Evolutionary conservation across 2,113 vertebrate genomes (phyloP).

Genomic region (Ranitomeya variabilis): DNA sequence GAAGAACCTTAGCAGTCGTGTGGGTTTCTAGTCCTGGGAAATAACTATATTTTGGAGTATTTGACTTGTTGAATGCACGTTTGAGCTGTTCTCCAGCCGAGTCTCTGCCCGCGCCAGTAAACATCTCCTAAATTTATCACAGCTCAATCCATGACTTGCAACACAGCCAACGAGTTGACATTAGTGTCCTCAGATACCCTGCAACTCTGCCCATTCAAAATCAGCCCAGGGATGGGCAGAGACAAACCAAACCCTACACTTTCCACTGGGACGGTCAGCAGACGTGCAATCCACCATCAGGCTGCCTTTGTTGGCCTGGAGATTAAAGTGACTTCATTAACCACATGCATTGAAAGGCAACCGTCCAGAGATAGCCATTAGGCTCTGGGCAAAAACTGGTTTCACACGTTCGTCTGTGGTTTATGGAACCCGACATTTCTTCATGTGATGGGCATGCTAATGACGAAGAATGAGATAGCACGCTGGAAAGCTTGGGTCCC

Average conservation of each 20-base stretch:
- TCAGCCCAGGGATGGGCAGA: conserved; percentile 21
- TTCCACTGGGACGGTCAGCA: conserved; percentile 30
- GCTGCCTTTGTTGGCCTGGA: conserved; percentile 22
- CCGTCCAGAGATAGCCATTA: conserved; percentile 25
- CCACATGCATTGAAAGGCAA: conserved; percentile 25
- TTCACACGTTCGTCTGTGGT: conserved; percentile 15
- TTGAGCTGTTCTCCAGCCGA: conserved; percentile 14
- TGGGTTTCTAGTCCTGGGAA: conserved; percentile 23
- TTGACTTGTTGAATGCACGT: conserved; percentile 28
- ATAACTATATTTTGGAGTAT: conserved; percentile 20
- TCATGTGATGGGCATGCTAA: conserved; percentile 45
- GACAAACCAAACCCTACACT: conserved; percentile 22
- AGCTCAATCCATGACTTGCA: neutral
- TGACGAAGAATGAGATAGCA: conserved; percentile 24
- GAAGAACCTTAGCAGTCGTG: conserved; percentile 1
- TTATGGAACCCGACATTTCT: conserved; percentile 26
- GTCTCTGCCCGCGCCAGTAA: conserved; percentile 4
- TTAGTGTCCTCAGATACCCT: conserved; percentile 48
- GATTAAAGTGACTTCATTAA: conserved; percentile 51
- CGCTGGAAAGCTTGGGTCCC: neutral
- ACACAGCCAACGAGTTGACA: conserved; percentile 3
- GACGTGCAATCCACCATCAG: conserved; percentile 33
- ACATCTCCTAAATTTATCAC: conserved; percentile 9
- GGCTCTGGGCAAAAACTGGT: conserved; percentile 5
- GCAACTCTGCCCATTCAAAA: conserved; percentile 24